Conservation (phyloP, 2,888 invertebrate genomes). For the Dusona sp. region DNA sequence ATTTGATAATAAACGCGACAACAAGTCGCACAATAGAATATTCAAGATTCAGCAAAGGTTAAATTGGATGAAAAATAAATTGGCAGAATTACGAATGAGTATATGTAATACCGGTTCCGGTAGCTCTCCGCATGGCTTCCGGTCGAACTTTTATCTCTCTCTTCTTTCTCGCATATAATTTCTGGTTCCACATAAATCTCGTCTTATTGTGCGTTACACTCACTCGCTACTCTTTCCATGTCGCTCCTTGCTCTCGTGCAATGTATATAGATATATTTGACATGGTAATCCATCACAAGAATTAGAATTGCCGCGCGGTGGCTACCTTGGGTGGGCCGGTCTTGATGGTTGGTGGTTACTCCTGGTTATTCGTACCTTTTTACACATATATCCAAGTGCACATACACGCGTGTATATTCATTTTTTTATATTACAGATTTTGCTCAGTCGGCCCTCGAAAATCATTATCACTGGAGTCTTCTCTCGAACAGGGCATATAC, state of each 20-base stretch:
- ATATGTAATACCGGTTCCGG: conserved; percentile 62
- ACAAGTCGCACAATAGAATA: not conserved
- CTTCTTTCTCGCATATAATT: conserved; percentile 48
- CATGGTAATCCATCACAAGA: conserved; percentile 65
- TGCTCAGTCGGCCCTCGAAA: conserved; percentile 44
- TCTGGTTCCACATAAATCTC: conserved; percentile 70
- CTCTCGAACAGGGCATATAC: conserved; percentile 7
- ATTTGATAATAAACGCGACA: not conserved
- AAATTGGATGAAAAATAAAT: conserved; percentile 16
- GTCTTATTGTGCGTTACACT: conserved; percentile 68
- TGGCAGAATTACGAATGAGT: conserved; percentile 17
- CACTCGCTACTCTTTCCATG: conserved; percentile 51
- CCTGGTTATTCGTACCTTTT: conserved; percentile 50
- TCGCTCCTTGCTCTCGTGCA: conserved; percentile 35
- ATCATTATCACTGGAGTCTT: conserved; percentile 56
- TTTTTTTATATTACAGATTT: not conserved
- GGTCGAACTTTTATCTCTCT: conserved; percentile 35
- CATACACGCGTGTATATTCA: not conserved
- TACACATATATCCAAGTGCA: not conserved
- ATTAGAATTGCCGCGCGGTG: conserved; percentile 63
- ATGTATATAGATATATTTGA: conserved; percentile 46
- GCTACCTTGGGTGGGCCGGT: conserved; percentile 66
- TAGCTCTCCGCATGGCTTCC: conserved; percentile 59
- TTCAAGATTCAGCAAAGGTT: not conserved
- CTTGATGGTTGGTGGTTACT: conserved; percentile 48